Percentiles rank a stretch among this genome's conserved stretches.
phyloP scores from a whole-genome alignment of 2,113 vertebrate genomes.

The Entelurus aequoreus region DNA sequence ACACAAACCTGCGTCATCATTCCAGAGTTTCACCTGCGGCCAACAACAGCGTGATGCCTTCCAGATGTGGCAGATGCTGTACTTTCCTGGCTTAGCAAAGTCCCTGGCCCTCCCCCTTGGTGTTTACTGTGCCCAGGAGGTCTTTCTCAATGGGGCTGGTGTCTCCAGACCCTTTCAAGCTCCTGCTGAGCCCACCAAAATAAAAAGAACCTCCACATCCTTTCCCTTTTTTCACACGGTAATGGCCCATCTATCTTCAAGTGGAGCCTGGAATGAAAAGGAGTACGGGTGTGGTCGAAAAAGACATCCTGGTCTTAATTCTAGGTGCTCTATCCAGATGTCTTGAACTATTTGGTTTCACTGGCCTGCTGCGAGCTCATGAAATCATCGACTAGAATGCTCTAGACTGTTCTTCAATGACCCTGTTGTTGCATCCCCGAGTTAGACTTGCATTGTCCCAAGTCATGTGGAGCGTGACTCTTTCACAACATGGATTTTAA shows the following conservation, averaged over 20 bases:
- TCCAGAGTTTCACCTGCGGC: slow-evolving; percentile 49
- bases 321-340: slow-evolving; percentile 35
- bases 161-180: slow-evolving; percentile 43
- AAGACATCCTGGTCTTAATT: slow-evolving; percentile 33
- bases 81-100: slow-evolving; percentile 51
- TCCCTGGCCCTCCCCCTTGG: slow-evolving; percentile 52
- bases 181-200: slow-evolving; percentile 48
- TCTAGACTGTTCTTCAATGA: slow-evolving; percentile 21
- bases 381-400: slow-evolving; percentile 36
- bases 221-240: slow-evolving; percentile 61
- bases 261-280: slow-evolving; percentile 42
- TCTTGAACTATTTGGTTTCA: slow-evolving; percentile 47
- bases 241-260: slow-evolving; percentile 48
- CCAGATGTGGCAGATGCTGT: slow-evolving; percentile 69
- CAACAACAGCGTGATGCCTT: slow-evolving; percentile 67
- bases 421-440: slow-evolving; percentile 20
- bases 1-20: slow-evolving; percentile 4
- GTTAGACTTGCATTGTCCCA: slow-evolving; percentile 12
- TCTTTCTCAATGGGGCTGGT: slow-evolving; percentile 23
- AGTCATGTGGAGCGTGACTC: slow-evolving; percentile 27
- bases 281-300: slow-evolving; percentile 44
- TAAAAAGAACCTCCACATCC: slow-evolving; percentile 43
- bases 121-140: slow-evolving; percentile 68
- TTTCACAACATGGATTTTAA: slow-evolving; percentile 21
- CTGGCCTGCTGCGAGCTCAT: slow-evolving; percentile 8